Conservation (phyloP, 2,797 vertebrate species). For the Sylvilagus floridanus region DNA sequence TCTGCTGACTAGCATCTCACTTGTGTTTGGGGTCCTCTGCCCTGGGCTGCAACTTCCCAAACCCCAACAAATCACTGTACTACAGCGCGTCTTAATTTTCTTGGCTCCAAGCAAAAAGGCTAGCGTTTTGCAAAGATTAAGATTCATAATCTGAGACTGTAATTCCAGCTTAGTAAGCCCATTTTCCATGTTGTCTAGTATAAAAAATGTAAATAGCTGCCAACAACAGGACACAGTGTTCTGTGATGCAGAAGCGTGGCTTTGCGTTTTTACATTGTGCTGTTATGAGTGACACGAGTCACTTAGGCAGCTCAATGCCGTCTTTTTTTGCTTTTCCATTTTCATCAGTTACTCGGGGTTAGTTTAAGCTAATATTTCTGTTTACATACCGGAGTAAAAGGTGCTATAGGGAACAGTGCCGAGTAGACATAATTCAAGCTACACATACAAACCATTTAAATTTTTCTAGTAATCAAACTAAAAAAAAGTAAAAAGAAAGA, state of each 20-base stretch:
- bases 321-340: not conserved
- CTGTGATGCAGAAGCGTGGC: not conserved
- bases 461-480: not conserved
- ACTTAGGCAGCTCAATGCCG: not conserved
- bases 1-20: rapidly evolving
- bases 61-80: not conserved
- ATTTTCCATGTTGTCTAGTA: not conserved
- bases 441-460: not conserved
- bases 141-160: not conserved
- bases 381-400: not conserved
- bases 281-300: not conserved
- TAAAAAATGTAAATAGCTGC: constrained; percentile 3
- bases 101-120: not conserved
- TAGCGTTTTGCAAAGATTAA: not conserved
- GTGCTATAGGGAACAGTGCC: not conserved
- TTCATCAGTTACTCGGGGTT: constrained; percentile 6
- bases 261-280: not conserved
- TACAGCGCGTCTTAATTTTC: not conserved
- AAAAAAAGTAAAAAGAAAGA: constrained; percentile 1
- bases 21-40: not conserved
- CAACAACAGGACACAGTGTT: not conserved
- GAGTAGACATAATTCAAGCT: constrained; percentile 13
- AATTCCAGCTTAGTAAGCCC: not conserved
- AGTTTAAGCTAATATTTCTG: constrained; percentile 14
- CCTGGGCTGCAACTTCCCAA: not conserved